These are phyloP conservation scores for Accipiter cooperii DNA, from an alignment of 2,113 vertebrate species.

Conservation along the genomic window DNA sequence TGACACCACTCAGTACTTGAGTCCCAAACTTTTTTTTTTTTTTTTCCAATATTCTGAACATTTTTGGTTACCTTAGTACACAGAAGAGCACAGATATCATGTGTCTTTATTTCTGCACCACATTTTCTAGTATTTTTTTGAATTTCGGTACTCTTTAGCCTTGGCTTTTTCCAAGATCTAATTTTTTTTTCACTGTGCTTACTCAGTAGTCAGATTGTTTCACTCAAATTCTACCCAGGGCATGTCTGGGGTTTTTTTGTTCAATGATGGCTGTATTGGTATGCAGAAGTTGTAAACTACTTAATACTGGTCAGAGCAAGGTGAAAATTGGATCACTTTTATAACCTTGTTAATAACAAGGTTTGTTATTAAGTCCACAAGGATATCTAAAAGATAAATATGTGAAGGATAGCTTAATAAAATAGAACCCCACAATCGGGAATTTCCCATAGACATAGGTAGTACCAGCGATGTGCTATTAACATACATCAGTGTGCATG, in stretches of 20 bases:
- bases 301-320: neutral
- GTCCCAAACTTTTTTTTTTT: neutral
- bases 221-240: neutral
- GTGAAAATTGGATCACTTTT: neutral
- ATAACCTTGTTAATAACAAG: neutral
- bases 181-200: neutral
- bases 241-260: neutral
- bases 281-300: neutral
- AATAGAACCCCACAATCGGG: neutral
- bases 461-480: neutral
- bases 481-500: no score
- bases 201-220: neutral
- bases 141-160: neutral
- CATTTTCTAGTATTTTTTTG: neutral
- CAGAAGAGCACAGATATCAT: neutral
- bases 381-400: neutral
- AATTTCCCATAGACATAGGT: neutral
- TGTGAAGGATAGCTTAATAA: rapidly evolving
- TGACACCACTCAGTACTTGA: neutral
- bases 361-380: neutral
- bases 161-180: neutral
- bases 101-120: neutral
- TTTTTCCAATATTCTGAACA: neutral
- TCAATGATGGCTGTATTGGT: neutral
- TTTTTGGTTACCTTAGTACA: neutral